Evolutionary conservation across 2,113 vertebrate species (phyloP).

Genomic region (Eretmochelys imbricata): DNA sequence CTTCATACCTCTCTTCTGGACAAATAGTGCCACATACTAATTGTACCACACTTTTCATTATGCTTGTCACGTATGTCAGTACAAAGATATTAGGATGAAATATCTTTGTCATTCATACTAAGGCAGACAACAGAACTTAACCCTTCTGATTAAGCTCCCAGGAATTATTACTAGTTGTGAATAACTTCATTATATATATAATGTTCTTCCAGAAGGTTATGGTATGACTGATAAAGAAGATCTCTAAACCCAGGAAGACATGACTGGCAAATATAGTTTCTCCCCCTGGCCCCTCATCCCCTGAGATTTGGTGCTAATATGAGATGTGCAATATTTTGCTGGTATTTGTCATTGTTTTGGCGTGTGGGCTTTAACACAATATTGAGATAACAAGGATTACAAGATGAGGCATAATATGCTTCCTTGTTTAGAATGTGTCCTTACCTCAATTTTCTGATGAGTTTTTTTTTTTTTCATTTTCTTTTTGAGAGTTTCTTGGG

Average conservation of each 20-base stretch:
- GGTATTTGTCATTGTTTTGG: conserved; percentile 34
- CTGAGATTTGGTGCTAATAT: background rate
- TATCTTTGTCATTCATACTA: background rate
- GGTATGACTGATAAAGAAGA: conserved; percentile 59
- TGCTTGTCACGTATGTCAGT: background rate
- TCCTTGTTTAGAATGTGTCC: conserved; percentile 30
- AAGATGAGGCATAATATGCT: conserved; percentile 47
- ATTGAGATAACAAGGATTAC: conserved; percentile 40
- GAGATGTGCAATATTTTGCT: background rate
- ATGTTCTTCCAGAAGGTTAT: conserved; percentile 22
- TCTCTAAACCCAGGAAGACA: conserved; percentile 48
- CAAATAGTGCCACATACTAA: background rate
- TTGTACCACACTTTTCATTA: background rate
- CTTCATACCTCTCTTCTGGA: background rate
- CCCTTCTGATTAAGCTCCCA: background rate
- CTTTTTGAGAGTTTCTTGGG: conserved; percentile 37
- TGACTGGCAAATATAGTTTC: conserved; percentile 51
- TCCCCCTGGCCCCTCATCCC: conserved; percentile 16
- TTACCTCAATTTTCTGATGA: conserved; percentile 19
- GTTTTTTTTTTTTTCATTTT: conserved; percentile 13
- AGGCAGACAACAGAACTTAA: background rate
- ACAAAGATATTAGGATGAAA: background rate
- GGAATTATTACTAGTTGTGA: conserved; percentile 10
- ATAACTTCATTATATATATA: background rate
- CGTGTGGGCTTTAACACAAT: conserved; percentile 47